Conservation (phyloP, 2,113 vertebrate species). For the Osmerus eperlanus region DNA sequence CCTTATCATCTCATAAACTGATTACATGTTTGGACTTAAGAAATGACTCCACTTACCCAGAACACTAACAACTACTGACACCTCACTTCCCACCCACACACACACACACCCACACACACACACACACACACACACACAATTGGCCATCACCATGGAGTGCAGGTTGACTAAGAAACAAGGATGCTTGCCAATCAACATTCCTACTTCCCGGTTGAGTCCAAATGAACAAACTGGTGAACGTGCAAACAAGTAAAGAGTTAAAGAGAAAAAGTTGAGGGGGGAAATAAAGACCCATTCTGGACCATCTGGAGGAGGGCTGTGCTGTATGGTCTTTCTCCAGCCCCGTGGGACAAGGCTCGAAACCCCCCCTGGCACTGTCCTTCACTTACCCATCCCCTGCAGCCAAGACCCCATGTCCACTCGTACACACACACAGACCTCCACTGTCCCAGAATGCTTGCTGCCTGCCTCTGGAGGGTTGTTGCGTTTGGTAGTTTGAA, state of each 20-base stretch:
- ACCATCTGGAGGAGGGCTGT: slow-evolving; percentile 71
- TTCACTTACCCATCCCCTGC: slow-evolving; percentile 54
- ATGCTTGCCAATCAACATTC: slow-evolving; percentile 22
- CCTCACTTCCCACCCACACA: slow-evolving; percentile 6
- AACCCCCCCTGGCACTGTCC: slow-evolving; percentile 51
- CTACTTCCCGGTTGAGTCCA: slow-evolving; percentile 10
- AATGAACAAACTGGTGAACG: slow-evolving; percentile 36
- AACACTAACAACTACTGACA: slow-evolving; percentile 29
- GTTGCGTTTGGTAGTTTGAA: slow-evolving; percentile 6
- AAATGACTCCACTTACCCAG: too few species aligned
- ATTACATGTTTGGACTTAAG: too few species aligned
- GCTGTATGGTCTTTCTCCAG: slow-evolving; percentile 60
- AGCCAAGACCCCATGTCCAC: slow-evolving; percentile 55
- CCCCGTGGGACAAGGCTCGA: slow-evolving; percentile 71
- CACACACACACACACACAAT: background rate
- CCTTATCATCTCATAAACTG: too few species aligned
- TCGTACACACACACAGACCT: slow-evolving; percentile 40
- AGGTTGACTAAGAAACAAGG: slow-evolving; percentile 39
- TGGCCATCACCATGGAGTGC: slow-evolving; percentile 15
- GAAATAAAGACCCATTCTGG: slow-evolving; percentile 57
- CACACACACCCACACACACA: background rate
- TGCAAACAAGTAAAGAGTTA: slow-evolving; percentile 34
- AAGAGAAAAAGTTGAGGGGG: slow-evolving; percentile 63
- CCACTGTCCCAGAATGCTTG: slow-evolving; percentile 46
- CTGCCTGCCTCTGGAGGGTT: slow-evolving; percentile 25